Percentiles rank a stretch among this genome's conserved stretches.
Evolutionary conservation across 2,888 invertebrate species (phyloP).

Genomic region (Lapara coniferarum): DNA sequence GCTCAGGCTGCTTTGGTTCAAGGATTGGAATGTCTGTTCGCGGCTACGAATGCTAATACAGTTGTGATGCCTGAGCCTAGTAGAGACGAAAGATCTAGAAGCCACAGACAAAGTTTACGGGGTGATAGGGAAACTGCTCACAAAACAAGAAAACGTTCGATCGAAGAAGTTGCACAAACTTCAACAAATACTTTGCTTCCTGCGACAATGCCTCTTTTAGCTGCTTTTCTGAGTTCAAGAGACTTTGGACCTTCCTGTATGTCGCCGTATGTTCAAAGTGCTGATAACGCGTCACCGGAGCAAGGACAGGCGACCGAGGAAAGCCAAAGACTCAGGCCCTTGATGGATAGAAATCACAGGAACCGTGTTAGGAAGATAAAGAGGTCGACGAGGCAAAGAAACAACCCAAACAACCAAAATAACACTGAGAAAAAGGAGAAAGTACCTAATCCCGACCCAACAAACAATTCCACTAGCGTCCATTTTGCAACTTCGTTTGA

Average conservation of each 20-base stretch:
- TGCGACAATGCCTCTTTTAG: slow-evolving; percentile 84
- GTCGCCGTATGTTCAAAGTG: slow-evolving; percentile 51
- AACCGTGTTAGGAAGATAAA: slow-evolving; percentile 82
- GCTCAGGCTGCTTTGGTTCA: slow-evolving; percentile 83
- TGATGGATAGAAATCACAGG: slow-evolving; percentile 79
- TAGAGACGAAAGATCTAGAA: slow-evolving; percentile 68
- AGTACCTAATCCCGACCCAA: slow-evolving; percentile 53
- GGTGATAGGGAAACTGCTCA: slow-evolving; percentile 72
- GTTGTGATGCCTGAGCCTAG: slow-evolving; percentile 76
- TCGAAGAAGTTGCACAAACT: slow-evolving; percentile 85
- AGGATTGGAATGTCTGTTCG: slow-evolving; percentile 80
- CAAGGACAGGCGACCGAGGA: slow-evolving; percentile 61
- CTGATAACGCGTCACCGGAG: slow-evolving; percentile 59
- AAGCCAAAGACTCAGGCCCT: slow-evolving; percentile 66
- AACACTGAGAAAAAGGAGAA: slow-evolving; percentile 66
- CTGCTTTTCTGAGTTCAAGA: slow-evolving; percentile 85
- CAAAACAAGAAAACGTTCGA: slow-evolving; percentile 79
- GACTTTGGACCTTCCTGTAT: slow-evolving; percentile 80
- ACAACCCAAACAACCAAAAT: slow-evolving; percentile 64
- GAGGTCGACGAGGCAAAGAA: slow-evolving; percentile 79
- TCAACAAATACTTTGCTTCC: slow-evolving; percentile 87
- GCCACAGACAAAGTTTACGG: slow-evolving; percentile 70
- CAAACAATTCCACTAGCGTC: slow-evolving; percentile 62
- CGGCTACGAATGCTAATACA: slow-evolving; percentile 77
- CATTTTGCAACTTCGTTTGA: slow-evolving; percentile 92